Conservation (phyloP, 2,888 invertebrate genomes). For the Lucinisca nassula region DNA sequence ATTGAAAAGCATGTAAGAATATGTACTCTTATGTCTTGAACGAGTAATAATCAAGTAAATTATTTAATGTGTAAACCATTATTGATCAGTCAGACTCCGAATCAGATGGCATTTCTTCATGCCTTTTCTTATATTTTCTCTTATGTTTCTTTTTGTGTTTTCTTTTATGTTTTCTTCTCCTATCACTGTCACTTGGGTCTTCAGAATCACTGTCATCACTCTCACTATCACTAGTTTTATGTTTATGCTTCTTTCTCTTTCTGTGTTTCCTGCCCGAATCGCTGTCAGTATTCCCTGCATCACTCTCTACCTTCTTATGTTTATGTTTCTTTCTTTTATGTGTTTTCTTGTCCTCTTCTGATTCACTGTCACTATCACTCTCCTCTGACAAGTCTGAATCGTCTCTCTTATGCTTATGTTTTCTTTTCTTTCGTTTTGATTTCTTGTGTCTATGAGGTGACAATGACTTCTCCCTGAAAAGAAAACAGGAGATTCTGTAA, state of each 20-base stretch:
- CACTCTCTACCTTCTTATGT: constrained; percentile 23
- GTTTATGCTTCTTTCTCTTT: constrained; percentile 1
- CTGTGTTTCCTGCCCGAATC: not conserved
- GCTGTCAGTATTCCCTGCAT: constrained; percentile 7
- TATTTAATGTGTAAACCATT: no score
- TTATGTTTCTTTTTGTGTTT: constrained; percentile 50
- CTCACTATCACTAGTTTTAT: not conserved
- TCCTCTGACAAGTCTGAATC: constrained; percentile 20
- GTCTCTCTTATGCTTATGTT: constrained; percentile 35
- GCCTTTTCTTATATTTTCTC: constrained; percentile 47
- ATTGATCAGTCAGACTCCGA: not conserved
- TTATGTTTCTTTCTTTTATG: constrained; percentile 15
- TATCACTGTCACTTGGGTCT: constrained; percentile 42
- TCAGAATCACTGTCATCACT: constrained; percentile 2
- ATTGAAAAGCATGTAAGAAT: no score
- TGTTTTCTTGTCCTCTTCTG: not conserved
- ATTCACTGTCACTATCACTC: constrained; percentile 24
- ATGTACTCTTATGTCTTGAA: no score
- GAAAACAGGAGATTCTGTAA: no score
- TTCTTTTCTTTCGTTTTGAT: constrained; percentile 65
- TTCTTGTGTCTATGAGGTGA: constrained; percentile 68
- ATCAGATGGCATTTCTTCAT: not conserved
- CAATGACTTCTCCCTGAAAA: constrained; percentile 70
- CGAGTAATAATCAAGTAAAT: no score
- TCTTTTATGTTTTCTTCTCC: constrained; percentile 40